Percentiles rank a stretch among this genome's conserved stretches.
Conservation (phyloP, 2,888 invertebrate species). For the Brenthis daphne region DNA sequence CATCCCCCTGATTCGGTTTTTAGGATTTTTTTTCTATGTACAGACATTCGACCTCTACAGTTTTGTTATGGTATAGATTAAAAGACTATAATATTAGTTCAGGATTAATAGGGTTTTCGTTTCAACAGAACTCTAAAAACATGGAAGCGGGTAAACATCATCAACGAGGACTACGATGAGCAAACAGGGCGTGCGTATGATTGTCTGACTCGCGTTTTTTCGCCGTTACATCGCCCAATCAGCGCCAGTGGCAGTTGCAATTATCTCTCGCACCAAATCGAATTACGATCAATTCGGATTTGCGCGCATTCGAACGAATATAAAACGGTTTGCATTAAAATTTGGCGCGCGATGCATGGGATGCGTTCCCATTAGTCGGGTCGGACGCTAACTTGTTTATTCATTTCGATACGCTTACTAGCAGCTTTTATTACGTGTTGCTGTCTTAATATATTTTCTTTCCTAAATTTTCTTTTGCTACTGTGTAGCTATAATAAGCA, state of each 20-base stretch:
- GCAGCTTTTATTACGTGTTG: constrained; percentile 20
- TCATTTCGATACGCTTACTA: constrained; percentile 38
- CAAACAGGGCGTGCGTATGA: constrained; percentile 74
- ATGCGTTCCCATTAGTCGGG: constrained; percentile 78
- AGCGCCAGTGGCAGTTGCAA: constrained; percentile 81
- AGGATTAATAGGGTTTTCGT: constrained; percentile 28
- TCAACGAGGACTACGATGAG: constrained; percentile 65
- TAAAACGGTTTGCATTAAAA: constrained; percentile 83
- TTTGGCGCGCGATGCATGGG: constrained; percentile 78
- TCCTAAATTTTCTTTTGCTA: too few relatives aligned
- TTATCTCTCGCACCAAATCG: constrained; percentile 80
- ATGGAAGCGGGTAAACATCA: constrained; percentile 73
- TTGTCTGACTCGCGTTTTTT: constrained; percentile 69
- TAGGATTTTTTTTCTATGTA: too few relatives aligned
- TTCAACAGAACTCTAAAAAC: constrained; percentile 37
- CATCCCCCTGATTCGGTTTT: too few relatives aligned
- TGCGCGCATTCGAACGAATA: constrained; percentile 80
- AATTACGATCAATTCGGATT: constrained; percentile 83
- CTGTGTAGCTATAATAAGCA: too few relatives aligned
- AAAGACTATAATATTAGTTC: neutral
- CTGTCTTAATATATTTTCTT: too few relatives aligned
- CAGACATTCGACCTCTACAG: too few relatives aligned
- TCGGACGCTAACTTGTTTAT: constrained; percentile 70
- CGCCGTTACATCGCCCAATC: constrained; percentile 71
- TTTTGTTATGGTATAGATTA: too few relatives aligned